Evolutionary conservation across 2,113 vertebrate genomes (phyloP), one percentile per base, ranked within the genome.

Genomic region (Myotis brandtii): DNA sequence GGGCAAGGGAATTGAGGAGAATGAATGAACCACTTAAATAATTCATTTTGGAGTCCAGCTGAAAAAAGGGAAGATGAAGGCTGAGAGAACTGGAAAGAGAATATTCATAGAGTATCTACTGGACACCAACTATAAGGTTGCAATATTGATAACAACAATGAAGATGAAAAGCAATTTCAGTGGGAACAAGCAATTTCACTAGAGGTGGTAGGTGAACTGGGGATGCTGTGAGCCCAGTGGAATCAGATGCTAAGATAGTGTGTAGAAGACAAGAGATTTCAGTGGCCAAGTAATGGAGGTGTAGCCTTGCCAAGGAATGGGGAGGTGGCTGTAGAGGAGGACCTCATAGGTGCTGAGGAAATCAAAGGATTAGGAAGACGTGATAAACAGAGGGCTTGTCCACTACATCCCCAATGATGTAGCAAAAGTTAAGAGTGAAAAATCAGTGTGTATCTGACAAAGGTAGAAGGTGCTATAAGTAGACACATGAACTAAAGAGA

Each of bases 71-170:
- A 73, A 66, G 89, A 32, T 0, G 2, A 59, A n/a, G 48, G 2
- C 80, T 69, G 62, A 40, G 21, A n/a, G 64, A 67, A 64, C 5
- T 3, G 25, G 72, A 48, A 14, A 18, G 75, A 34, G 76, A 2
- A 14, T 18, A 30, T 46, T 11, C 76, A 25, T 2, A 2, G 50
- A 16, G 23, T 5, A 43, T 32, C 59, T 48, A 75, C 2, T 17
- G 16, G 54, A 48, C 6, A 52, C 34, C 21, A 25, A 17, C 37
- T 25, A 2, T 10, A 37, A 64, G 50, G 48, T 2, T 3, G 34
- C 52, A 20, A 54, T 40, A 4, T 2, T 10, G 2, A 13, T 30
- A 17, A 30, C 4, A 17, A 56, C 1, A 6, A 4, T 5, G 23
- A 69, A 9, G 70, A 20, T 4, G 1, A 18, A 50, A n/a, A 3